A percentile compares a stretch with the other conserved stretches of the same genome.
Conservation (phyloP, 2,797 vertebrate genomes). For the Neopelma chrysocephalum region DNA sequence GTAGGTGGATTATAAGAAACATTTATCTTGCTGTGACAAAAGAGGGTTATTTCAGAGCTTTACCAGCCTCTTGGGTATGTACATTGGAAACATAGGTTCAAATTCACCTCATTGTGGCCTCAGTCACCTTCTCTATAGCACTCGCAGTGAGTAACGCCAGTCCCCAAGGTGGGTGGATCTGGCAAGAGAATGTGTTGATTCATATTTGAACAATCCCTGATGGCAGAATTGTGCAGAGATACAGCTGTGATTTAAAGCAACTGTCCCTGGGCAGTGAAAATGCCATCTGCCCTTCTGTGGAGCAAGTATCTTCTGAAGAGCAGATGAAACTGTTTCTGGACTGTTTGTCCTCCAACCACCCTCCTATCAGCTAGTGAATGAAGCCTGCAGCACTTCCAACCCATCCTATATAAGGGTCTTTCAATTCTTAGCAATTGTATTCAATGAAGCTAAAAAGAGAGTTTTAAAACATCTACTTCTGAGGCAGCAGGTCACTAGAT, state of each 20-base stretch:
- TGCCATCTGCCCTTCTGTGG: background rate
- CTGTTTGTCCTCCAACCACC: background rate
- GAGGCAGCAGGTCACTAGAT: background rate
- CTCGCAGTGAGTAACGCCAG: background rate
- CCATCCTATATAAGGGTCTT: background rate
- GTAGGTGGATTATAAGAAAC: background rate
- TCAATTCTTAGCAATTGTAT: background rate
- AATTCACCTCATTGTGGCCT: background rate
- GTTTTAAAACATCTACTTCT: background rate
- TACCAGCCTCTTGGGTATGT: background rate
- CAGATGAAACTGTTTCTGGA: background rate
- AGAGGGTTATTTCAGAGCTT: background rate
- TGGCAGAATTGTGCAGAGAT: background rate
- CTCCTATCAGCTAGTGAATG: rapidly evolving
- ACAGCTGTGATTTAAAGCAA: background rate
- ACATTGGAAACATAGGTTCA: background rate
- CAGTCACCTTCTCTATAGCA: background rate
- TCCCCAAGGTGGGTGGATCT: background rate
- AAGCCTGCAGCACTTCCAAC: background rate
- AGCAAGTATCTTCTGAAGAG: background rate
- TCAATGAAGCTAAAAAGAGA: background rate
- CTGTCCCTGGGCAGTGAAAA: background rate
- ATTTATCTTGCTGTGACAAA: background rate
- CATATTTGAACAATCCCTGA: background rate
- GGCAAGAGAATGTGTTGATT: background rate